These are phyloP conservation scores for Oncorhynchus tshawytscha DNA, from an alignment of 2,113 vertebrate genomes.

Conservation along the genomic window DNA sequence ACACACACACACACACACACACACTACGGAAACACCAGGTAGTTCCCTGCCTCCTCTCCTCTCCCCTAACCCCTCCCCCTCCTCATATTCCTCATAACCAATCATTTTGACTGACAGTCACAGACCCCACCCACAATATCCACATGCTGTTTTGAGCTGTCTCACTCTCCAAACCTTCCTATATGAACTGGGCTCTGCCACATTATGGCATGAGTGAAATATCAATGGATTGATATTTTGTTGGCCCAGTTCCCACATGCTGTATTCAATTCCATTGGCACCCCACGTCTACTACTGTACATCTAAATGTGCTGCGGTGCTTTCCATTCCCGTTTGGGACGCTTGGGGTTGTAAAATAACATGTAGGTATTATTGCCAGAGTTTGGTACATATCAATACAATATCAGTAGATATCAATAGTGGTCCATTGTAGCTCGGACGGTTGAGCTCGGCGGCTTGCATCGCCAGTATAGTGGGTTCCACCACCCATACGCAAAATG, in stretches of 20 bases:
- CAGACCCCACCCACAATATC: constrained; percentile 2
- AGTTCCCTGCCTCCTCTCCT: background rate
- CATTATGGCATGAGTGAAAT: constrained; percentile 6
- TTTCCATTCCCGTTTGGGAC: background rate
- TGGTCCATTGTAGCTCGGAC: background rate
- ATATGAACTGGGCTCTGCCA: background rate
- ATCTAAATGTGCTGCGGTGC: background rate
- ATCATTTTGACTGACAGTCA: constrained; percentile 31
- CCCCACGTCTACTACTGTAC: background rate
- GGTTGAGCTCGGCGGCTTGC: background rate
- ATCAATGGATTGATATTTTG: constrained; percentile 14
- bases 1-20: constrained; percentile 7
- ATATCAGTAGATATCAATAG: background rate
- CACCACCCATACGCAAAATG: too few relatives aligned
- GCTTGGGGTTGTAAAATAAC: too few relatives aligned
- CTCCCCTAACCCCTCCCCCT: background rate
- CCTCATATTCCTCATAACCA: constrained; percentile 9
- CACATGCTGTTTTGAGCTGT: background rate
- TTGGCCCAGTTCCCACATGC: background rate
- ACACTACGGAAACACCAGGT: constrained; percentile 6
- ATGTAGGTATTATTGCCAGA: background rate
- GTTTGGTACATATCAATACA: background rate
- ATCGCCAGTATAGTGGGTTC: too few relatives aligned
- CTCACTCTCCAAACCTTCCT: background rate
- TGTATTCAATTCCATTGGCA: background rate